Evolutionary conservation across 1,140 invertebrate species (phyloP), one percentile per base, ranked within the genome.

Genomic region (Eubasilissa regina): DNA sequence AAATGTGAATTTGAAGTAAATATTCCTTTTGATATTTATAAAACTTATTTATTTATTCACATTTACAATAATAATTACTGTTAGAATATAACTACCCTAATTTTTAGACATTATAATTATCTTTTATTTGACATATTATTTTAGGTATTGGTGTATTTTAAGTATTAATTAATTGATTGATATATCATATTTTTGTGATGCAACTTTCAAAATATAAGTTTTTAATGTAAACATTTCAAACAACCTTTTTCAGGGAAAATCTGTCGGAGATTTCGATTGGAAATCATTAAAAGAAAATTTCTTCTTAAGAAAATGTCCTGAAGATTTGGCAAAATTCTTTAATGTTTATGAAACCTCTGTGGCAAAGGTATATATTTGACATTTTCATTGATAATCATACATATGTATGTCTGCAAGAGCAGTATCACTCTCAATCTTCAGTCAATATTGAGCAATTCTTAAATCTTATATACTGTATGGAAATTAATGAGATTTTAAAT

Each of bases 311-410:
- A 76, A 60, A n/a, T 82, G 76, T 60, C 78, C 81, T 12, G 47
- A 73, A 15, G 79, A 80, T 56, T 35, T 80, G 15, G 56, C 13
- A 15, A 79, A 75, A 35, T 83, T 66, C 55, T 74, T 80, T 45
- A 73, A 60, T 64, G 79, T 83, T 35, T 80, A 80, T 43, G 81
- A 83, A 80, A 80, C 73, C n/a, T 76, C 79, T n/a, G 12, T 66
- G 25, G 47, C 7, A 9, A 70, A 79, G 73, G 81, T 82, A 80
- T 47, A 62, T 66, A 43, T 45, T 66, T 56, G 11, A n/a, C 7
- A 56, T 56, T 7, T 56, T 13, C n/a, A 6, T 35, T 3, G 6
- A 35, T 35, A 35, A 35, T 35, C 25, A 35, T 35, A 35, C 1
- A 6, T 35, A 35, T 35, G 25, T 35, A 3, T 35, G 25, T 35